Conservation (phyloP, 2,797 vertebrate genomes). For the Poeciliopsis turneri region DNA sequence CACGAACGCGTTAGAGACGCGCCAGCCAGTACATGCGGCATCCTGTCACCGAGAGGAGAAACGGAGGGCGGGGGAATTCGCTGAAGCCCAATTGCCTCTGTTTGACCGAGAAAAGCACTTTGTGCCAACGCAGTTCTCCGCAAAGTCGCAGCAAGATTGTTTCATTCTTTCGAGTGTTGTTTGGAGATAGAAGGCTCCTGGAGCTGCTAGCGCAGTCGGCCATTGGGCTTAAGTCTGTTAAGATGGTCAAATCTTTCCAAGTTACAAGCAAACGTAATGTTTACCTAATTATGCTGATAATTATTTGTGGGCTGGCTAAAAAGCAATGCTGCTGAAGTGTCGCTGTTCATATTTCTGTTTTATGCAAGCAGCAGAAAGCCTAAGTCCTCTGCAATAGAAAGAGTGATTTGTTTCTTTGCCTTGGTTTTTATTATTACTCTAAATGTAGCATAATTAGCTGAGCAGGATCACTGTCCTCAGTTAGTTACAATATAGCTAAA, state of each 20-base stretch:
- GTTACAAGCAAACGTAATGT: neutral
- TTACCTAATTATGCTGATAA: neutral
- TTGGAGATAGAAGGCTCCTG: neutral
- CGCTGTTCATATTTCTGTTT: neutral
- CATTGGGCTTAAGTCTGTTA: neutral
- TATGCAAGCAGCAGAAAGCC: neutral
- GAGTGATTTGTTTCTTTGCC: neutral
- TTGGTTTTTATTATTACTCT: neutral
- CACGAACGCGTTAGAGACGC: conserved; percentile 30
- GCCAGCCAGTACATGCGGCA: conserved; percentile 38
- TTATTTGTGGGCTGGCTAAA: neutral
- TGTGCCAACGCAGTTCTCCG: too few relatives aligned
- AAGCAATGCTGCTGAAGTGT: neutral
- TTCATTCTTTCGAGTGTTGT: neutral
- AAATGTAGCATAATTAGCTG: neutral
- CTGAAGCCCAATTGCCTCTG: neutral
- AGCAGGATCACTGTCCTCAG: neutral
- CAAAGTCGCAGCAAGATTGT: neutral
- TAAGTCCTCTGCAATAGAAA: neutral
- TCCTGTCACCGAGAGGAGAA: conserved; percentile 36
- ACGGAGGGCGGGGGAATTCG: conserved; percentile 15
- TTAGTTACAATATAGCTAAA: neutral
- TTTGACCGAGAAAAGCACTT: neutral
- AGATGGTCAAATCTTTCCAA: neutral
- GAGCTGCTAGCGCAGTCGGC: neutral